Percentiles rank a stretch among this genome's conserved stretches.
Evolutionary conservation across 2,888 invertebrate genomes (phyloP).

Genomic region (Sussaba pulchella): DNA sequence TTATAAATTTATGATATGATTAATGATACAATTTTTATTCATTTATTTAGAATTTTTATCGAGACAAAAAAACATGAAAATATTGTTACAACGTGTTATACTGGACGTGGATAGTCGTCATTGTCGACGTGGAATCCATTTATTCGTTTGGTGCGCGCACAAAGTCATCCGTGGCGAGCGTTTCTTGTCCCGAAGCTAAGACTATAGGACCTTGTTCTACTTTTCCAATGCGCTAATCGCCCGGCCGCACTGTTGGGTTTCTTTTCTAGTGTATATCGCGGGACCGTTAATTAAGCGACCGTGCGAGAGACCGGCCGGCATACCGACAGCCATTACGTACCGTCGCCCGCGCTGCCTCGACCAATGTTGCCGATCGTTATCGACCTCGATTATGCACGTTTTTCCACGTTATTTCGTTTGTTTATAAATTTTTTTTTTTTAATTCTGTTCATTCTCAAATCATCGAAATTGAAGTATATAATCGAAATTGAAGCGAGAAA

Average conservation of each 20-base stretch:
- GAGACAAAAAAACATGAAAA: background rate
- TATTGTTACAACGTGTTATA: conserved; percentile 15
- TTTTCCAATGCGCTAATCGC: conserved; percentile 68
- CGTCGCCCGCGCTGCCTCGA: background rate
- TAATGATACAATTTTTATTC: too few relatives aligned
- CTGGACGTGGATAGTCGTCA: background rate
- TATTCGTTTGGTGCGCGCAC: conserved; percentile 24
- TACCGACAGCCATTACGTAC: conserved; percentile 37
- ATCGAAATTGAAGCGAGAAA: too few relatives aligned
- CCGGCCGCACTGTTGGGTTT: conserved; percentile 41
- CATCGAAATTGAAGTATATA: too few relatives aligned
- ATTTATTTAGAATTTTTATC: too few relatives aligned
- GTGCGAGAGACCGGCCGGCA: conserved; percentile 22
- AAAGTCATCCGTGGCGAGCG: conserved; percentile 35
- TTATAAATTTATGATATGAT: too few relatives aligned
- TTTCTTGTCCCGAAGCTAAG: conserved; percentile 44
- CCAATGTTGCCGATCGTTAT: conserved; percentile 2
- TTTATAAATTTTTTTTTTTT: background rate
- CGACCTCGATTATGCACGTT: conserved; percentile 5
- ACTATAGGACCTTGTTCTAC: conserved; percentile 68
- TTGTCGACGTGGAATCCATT: conserved; percentile 27
- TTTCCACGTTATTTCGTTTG: background rate
- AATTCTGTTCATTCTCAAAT: background rate
- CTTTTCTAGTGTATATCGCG: conserved; percentile 61
- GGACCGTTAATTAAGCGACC: conserved; percentile 64